Conservation (phyloP, 2,888 invertebrate species). For the Unio pictorum region DNA sequence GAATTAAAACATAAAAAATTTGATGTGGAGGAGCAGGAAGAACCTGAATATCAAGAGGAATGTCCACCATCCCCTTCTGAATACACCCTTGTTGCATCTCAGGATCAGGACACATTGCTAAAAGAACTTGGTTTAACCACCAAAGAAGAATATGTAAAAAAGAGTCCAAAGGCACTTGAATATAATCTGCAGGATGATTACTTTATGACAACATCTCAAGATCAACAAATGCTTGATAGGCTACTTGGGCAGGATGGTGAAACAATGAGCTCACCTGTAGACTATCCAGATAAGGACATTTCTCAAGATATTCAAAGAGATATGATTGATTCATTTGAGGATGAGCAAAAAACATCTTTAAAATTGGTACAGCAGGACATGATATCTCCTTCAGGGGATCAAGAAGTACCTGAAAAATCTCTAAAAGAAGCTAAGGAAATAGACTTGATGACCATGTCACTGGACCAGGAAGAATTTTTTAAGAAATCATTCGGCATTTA, state of each 20-base stretch:
- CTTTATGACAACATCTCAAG: not conserved
- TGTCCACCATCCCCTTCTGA: constrained; percentile 68
- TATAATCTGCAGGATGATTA: not conserved
- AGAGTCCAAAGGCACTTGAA: constrained; percentile 12
- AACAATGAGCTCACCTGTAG: not conserved
- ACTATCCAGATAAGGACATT: not conserved
- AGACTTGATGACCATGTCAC: not conserved
- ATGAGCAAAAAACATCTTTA: constrained; percentile 17
- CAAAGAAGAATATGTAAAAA: constrained; percentile 20
- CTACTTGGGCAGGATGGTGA: not conserved
- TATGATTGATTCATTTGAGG: constrained; percentile 24
- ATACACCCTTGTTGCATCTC: constrained; percentile 64
- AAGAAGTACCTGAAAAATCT: too few species aligned
- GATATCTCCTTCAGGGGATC: too few species aligned
- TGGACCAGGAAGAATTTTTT: not conserved
- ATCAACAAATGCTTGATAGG: not conserved
- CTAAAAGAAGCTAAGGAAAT: too few species aligned
- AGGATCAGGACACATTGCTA: constrained; percentile 59
- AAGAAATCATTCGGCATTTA: not conserved
- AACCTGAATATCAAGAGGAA: constrained; percentile 37
- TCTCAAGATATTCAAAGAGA: not conserved
- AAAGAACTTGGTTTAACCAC: constrained; percentile 38
- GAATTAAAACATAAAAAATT: not conserved
- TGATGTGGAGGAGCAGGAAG: constrained; percentile 23
- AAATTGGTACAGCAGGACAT: constrained; percentile 3